Conservation (phyloP, 2,113 vertebrate species). For the Gymnobelideus leadbeateri region DNA sequence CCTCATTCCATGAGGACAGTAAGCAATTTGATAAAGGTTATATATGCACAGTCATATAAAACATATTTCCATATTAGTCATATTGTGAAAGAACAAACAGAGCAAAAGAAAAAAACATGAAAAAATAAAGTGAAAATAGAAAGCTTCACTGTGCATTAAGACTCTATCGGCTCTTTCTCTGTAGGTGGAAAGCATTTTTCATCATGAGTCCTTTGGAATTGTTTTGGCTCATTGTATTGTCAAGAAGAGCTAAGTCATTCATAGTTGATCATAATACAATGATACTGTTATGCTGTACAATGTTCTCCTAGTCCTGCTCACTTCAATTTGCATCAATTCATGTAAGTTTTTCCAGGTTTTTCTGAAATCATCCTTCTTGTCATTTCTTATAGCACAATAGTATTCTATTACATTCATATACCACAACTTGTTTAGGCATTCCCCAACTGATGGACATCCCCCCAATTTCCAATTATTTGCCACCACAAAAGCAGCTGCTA, state of each 20-base stretch:
- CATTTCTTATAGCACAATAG: neutral
- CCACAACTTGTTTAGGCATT: no score
- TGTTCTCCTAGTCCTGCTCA: neutral
- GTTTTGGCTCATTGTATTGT: neutral
- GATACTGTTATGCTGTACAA: neutral
- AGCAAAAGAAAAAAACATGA: neutral
- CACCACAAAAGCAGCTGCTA: neutral
- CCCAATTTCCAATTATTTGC: neutral
- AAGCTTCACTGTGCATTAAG: neutral
- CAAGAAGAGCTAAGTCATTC: neutral
- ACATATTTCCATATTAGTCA: neutral
- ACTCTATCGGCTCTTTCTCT: neutral
- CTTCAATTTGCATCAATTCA: neutral
- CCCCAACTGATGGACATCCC: no score
- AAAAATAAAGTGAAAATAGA: neutral
- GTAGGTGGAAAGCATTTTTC: neutral
- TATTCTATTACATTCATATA: no score
- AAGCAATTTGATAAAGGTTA: neutral
- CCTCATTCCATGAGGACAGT: neutral
- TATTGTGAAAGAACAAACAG: neutral
- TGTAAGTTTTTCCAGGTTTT: neutral
- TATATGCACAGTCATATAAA: neutral
- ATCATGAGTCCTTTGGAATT: neutral
- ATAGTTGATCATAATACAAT: neutral
- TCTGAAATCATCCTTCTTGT: neutral